A percentile compares a stretch with the other conserved stretches of the same genome.
phyloP scores from a whole-genome alignment of 2,888 invertebrate genomes.

The Amphiduros pacificus region DNA sequence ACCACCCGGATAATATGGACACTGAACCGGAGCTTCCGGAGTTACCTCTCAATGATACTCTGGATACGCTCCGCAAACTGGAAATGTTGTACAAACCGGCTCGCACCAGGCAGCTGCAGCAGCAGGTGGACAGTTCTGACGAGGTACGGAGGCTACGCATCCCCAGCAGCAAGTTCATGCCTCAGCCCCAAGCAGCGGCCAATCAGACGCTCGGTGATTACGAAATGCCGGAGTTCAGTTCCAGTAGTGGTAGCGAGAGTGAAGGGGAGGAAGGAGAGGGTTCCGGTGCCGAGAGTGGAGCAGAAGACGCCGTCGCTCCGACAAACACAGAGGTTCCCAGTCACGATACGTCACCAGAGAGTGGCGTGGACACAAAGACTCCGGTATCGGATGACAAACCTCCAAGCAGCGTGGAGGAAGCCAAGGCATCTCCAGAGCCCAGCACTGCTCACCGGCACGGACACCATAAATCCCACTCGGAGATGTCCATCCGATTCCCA shows the following conservation, averaged over 20 bases:
- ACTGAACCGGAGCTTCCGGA: too few species aligned
- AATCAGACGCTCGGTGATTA: too few species aligned
- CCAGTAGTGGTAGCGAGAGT: background rate
- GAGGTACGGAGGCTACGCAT: background rate
- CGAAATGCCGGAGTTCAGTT: too few species aligned
- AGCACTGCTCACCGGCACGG: background rate
- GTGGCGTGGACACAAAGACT: constrained; percentile 1
- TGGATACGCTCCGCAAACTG: too few species aligned
- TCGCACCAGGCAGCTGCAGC: too few species aligned
- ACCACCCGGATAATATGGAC: too few species aligned
- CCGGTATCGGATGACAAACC: background rate
- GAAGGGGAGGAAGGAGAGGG: background rate
- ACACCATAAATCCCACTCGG: too few species aligned
- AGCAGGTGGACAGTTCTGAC: too few species aligned
- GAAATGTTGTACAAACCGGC: too few species aligned
- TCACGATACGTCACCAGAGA: background rate
- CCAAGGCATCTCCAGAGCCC: constrained; percentile 3
- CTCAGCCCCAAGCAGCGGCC: background rate
- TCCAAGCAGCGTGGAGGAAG: constrained; percentile 4
- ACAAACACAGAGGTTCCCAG: background rate
- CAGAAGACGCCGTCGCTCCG: background rate
- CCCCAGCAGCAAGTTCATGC: background rate
- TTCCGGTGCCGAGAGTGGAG: background rate
- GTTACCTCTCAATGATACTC: too few species aligned
- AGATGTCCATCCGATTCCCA: constrained; percentile 10